These are phyloP conservation scores for Seira musarum DNA, from an alignment of 2,888 invertebrate genomes.

Conservation along the genomic window DNA sequence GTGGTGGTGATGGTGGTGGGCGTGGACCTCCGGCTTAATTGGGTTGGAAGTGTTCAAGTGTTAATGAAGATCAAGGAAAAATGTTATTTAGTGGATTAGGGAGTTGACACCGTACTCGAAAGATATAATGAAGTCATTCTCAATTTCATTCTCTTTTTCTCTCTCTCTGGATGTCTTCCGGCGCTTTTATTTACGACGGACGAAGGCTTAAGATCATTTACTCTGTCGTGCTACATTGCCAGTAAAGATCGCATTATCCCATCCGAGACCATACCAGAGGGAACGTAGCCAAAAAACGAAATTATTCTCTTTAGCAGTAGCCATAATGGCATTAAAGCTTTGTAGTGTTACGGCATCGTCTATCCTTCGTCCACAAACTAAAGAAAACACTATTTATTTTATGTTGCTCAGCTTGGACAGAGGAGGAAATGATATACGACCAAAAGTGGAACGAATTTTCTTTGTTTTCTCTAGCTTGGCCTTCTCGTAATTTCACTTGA, in stretches of 20 bases:
- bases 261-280: constrained; percentile 1
- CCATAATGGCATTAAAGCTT: too few relatives aligned
- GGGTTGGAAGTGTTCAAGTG: constrained; percentile 68
- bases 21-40: constrained; percentile 63
- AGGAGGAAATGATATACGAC: constrained; percentile 20
- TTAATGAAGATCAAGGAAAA: constrained; percentile 68
- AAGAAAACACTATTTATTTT: too few relatives aligned
- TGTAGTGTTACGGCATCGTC: too few relatives aligned
- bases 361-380: too few relatives aligned
- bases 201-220: too few relatives aligned
- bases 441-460: constrained; percentile 21
- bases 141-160: constrained; percentile 38
- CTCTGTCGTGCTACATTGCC: too few relatives aligned
- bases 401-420: too few relatives aligned
- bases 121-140: constrained; percentile 52
- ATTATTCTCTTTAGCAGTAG: constrained; percentile 34
- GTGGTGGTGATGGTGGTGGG: constrained; percentile 35
- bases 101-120: constrained; percentile 56
- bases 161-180: not conserved
- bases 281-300: constrained; percentile 42
- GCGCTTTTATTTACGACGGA: not conserved
- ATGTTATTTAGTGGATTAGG: constrained; percentile 70
- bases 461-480: not conserved
- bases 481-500: too few relatives aligned
- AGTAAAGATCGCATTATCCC: too few relatives aligned